Conservation (phyloP, 2,113 vertebrate genomes). For the Arvicanthis niloticus region DNA sequence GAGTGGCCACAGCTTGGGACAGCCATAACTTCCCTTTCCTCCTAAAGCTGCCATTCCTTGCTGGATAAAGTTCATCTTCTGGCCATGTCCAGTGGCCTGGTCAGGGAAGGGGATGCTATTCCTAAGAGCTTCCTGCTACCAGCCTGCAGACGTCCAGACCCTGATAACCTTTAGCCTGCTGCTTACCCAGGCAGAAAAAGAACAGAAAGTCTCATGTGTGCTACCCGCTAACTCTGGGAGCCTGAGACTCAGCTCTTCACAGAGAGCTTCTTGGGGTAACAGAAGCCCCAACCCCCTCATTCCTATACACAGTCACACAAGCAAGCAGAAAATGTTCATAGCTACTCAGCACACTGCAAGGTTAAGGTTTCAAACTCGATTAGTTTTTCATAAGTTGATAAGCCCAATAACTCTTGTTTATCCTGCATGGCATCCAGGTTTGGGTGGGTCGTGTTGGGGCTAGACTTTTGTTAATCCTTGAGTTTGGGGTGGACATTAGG, state of each 20-base stretch:
- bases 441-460: neutral
- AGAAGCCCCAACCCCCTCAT: no score
- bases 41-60: no score
- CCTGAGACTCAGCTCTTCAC: neutral
- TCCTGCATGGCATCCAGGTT: no score
- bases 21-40: rapidly evolving
- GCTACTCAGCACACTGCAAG: no score
- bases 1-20: neutral
- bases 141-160: neutral
- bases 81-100: no score
- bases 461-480: neutral
- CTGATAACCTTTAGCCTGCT: neutral
- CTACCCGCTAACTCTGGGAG: neutral
- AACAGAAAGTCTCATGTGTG: neutral
- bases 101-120: no score
- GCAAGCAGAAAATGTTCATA: no score
- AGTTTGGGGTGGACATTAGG: neutral
- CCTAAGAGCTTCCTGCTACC: neutral
- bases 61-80: no score
- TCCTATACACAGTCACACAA: neutral
- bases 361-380: neutral
- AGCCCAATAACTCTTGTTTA: neutral
- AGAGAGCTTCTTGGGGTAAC: neutral
- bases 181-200: neutral
- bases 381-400: neutral